A percentile compares a stretch with the other conserved stretches of the same genome.
phyloP scores from a whole-genome alignment of 1,140 invertebrate genomes.

The Frieseomelitta varia region DNA sequence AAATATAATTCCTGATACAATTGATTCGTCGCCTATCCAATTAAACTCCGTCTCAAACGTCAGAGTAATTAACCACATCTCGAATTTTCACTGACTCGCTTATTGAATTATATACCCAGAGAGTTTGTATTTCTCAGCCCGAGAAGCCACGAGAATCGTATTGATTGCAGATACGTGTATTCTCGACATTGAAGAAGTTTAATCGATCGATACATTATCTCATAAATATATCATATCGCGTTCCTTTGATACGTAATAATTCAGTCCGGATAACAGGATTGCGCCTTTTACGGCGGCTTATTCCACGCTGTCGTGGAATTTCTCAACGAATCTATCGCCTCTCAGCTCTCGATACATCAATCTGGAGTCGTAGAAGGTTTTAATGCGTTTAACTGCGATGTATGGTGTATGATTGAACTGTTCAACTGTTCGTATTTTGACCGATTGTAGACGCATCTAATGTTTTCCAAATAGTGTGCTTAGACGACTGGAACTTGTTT shows the following conservation, averaged over 20 bases:
- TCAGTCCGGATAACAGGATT: neutral
- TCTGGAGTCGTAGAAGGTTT: neutral
- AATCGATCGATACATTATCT: slow-evolving; percentile 27
- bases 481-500: too few species aligned
- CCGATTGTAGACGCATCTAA: too few species aligned
- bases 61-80: too few species aligned
- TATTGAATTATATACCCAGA: too few species aligned
- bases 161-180: neutral
- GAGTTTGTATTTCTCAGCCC: neutral
- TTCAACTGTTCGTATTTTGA: too few species aligned
- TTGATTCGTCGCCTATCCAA: too few species aligned
- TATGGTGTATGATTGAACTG: too few species aligned
- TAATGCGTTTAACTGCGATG: neutral
- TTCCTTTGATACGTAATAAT: slow-evolving; percentile 22
- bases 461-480: too few species aligned
- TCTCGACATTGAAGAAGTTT: neutral
- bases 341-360: neutral
- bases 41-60: too few species aligned
- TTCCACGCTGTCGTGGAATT: neutral
- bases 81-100: neutral
- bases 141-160: neutral
- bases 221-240: neutral
- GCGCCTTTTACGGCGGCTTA: neutral
- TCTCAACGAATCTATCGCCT: slow-evolving; percentile 17
- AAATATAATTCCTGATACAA: too few species aligned